phyloP scores from a whole-genome alignment of 2,888 invertebrate genomes.

The Kryphioiulus occultus region DNA sequence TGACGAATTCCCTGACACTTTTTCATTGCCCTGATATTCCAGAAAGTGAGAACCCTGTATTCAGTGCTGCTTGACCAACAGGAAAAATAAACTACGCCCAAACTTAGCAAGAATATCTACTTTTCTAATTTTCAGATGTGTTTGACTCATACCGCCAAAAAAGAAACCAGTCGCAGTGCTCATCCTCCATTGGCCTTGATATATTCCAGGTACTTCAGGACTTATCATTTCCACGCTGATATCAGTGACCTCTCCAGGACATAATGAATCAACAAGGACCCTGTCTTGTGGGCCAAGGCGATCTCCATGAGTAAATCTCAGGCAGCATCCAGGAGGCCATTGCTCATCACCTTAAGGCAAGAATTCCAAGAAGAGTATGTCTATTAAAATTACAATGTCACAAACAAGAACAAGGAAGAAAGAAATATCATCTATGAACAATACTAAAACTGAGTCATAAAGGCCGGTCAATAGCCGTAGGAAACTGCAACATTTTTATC shows the following conservation, averaged over 20 bases:
- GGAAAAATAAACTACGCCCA: no score
- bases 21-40: no score
- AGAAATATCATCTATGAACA: background rate
- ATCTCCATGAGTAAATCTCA: conserved; percentile 77
- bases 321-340: conserved; percentile 82
- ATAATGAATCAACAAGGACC: conserved; percentile 74
- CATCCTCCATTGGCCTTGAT: conserved; percentile 89
- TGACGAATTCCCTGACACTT: no score
- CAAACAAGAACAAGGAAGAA: background rate
- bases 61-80: no score
- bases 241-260: conserved; percentile 78
- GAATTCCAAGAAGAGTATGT: background rate
- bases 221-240: conserved; percentile 81
- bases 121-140: no score
- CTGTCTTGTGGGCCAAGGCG: conserved; percentile 68
- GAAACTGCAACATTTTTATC: no score
- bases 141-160: conserved; percentile 79
- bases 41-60: no score
- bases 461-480: no score
- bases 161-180: conserved; percentile 85
- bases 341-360: conserved; percentile 67
- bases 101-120: no score
- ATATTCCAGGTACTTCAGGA: conserved; percentile 76
- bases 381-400: background rate
- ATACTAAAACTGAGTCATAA: no score